Conservation (phyloP, 2,888 invertebrate genomes). For the Scaptomyza reducta region DNA sequence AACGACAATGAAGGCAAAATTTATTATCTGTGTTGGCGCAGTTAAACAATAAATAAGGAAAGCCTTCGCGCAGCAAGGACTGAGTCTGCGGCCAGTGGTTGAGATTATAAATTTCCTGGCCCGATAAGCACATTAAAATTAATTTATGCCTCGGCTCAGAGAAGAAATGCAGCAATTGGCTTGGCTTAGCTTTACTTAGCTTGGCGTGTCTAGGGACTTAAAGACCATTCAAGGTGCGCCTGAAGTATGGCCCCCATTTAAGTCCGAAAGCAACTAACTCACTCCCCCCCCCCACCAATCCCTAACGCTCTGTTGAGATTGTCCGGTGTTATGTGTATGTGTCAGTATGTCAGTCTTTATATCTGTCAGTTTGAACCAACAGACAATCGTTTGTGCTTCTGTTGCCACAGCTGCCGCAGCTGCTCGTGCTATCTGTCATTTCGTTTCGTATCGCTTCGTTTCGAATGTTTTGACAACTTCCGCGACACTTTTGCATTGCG, state of each 20-base stretch:
- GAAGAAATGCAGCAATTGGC: conserved; percentile 23
- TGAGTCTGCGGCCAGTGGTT: conserved; percentile 23
- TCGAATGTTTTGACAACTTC: conserved; percentile 76
- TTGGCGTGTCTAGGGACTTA: conserved; percentile 6
- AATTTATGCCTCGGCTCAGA: conserved; percentile 51
- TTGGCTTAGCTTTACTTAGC: conserved; percentile 5
- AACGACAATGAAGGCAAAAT: conserved; percentile 47
- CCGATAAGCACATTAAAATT: conserved; percentile 59
- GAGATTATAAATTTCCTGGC: conserved; percentile 50
- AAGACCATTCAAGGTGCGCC: conserved; percentile 46
- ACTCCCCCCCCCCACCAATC: background rate
- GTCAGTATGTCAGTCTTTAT: conserved; percentile 19
- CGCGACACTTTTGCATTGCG: conserved; percentile 73
- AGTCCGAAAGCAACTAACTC: conserved; percentile 26
- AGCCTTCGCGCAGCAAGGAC: conserved; percentile 13
- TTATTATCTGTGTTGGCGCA: conserved; percentile 66
- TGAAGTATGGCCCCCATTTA: conserved; percentile 35
- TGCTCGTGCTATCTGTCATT: conserved; percentile 46
- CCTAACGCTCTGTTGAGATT: background rate
- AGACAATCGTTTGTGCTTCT: conserved; percentile 26
- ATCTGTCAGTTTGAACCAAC: conserved; percentile 29
- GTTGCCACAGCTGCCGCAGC: background rate
- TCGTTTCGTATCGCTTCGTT: conserved; percentile 51
- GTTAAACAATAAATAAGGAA: conserved; percentile 61
- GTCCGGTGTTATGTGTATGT: conserved; percentile 3